Base-by-base conservation (phyloP, 1,140 invertebrate genomes). In the Neoseiulus cucumeris region DNA sequence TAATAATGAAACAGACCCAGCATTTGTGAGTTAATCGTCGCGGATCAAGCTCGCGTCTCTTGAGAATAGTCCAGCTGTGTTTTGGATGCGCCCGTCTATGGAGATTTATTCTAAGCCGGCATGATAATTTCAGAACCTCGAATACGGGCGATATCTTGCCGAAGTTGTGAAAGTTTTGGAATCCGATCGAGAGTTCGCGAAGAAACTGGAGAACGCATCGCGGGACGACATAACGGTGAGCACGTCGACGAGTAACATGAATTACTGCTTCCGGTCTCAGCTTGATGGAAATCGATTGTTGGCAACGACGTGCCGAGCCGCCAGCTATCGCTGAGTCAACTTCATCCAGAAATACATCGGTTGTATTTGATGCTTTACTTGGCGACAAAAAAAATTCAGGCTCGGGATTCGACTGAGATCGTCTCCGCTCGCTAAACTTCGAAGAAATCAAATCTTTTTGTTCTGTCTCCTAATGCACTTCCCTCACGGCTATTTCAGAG, bases 121-220 rank as follows among this genome's bases (percentile, higher is more conserved):
- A 28, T 44, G 14, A 47, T 28, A 4, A 14, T 59, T 59, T 25
- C 42, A 71, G 70, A 72, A 70, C 66, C 75, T 85, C 68, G 87
- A 91, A 73, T 94, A 94, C 75, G 84, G 87, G 66, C 78, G 86
- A 22, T 94, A 94, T 73, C 76, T 93, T 20, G 82, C 83, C 70
- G 87, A 94, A 77, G 87, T 94, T 0, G 85, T 92, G 0, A 80
- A 87, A 71, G 82, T 84, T 0, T 74, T 93, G 7, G 89, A 92
- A 78, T 84, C 82, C 69, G 89, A 94, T 76, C 81, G 82, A 1
- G 82, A 85, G 7, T 93, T 94, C 71, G 81, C 83, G 25, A 79
- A 83, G 64, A 87, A 89, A 72, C 75, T 93, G 28, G 84, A 90
- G 72, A 85, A 85, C 71, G 87, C 87, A 5, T 77, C 84, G 25